Evolutionary conservation across 2,888 invertebrate species (phyloP).

Genomic region (Camptogramma bilineatum): DNA sequence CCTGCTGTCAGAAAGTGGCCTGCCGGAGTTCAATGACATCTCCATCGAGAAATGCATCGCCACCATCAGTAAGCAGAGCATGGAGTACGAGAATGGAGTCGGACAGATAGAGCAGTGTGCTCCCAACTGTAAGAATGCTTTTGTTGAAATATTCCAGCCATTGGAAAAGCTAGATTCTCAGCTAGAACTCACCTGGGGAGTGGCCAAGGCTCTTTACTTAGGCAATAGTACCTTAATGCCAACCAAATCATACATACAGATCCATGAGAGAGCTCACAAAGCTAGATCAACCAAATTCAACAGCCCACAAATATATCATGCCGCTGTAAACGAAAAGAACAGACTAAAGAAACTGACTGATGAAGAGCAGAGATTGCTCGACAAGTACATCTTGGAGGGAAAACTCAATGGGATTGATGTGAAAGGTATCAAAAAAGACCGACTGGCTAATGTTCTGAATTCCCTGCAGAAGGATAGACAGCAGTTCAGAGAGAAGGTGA

Average conservation of each 20-base stretch:
- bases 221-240: constrained; percentile 93
- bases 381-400: constrained; percentile 93
- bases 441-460: constrained; percentile 75
- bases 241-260: constrained; percentile 90
- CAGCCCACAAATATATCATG: constrained; percentile 88
- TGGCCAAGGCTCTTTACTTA: constrained; percentile 93
- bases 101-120: constrained; percentile 86
- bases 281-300: constrained; percentile 91
- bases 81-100: constrained; percentile 92
- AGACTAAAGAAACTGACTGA: constrained; percentile 77
- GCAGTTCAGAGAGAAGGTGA: constrained; percentile 88
- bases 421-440: constrained; percentile 77
- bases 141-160: constrained; percentile 89
- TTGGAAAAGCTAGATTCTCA: constrained; percentile 90
- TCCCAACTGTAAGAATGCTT: constrained; percentile 84
- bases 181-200: constrained; percentile 93
- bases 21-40: constrained; percentile 92
- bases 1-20: constrained; percentile 89
- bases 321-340: constrained; percentile 86
- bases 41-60: constrained; percentile 94
- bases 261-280: constrained; percentile 91
- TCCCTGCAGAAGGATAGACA: constrained; percentile 84
- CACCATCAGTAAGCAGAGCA: constrained; percentile 92
- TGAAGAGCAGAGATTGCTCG: constrained; percentile 89
- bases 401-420: constrained; percentile 93